phyloP scores from a whole-genome alignment of 2,113 vertebrate species.

The Arenaria interpres region DNA sequence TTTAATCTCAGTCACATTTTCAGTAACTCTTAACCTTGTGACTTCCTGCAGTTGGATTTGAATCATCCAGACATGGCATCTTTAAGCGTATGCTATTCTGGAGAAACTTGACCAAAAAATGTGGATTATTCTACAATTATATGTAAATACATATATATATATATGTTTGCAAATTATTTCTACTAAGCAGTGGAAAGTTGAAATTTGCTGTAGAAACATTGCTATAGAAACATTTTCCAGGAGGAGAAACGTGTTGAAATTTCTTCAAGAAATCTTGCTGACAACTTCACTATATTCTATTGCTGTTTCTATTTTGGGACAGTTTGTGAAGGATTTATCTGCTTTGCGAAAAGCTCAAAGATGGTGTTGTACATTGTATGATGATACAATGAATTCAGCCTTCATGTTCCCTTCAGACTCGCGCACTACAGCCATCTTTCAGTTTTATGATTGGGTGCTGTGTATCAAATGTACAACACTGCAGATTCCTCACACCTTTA shows the following conservation, averaged over 20 bases:
- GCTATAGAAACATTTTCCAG: not conserved
- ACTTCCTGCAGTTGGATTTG: not conserved
- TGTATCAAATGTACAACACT: not conserved
- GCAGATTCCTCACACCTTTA: not conserved
- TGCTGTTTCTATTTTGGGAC: not conserved
- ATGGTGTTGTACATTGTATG: not conserved
- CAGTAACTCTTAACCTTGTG: not conserved
- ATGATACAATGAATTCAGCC: not conserved
- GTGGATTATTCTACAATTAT: not conserved
- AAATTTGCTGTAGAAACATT: not conserved
- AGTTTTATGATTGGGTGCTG: not conserved
- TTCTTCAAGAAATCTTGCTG: constrained; percentile 20
- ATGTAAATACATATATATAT: not conserved
- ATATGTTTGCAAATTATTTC: not conserved
- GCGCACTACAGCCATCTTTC: not conserved
- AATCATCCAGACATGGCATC: not conserved
- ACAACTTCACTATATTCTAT: not conserved
- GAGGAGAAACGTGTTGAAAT: not conserved
- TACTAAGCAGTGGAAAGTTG: not conserved
- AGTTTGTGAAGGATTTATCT: not conserved
- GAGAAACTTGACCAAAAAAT: not conserved
- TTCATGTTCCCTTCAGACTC: not conserved
- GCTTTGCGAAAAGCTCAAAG: not conserved
- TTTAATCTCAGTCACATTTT: not conserved
- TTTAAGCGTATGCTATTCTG: not conserved